phyloP scores from a whole-genome alignment of 2,797 vertebrate species.

The Adelosebastes latens region DNA sequence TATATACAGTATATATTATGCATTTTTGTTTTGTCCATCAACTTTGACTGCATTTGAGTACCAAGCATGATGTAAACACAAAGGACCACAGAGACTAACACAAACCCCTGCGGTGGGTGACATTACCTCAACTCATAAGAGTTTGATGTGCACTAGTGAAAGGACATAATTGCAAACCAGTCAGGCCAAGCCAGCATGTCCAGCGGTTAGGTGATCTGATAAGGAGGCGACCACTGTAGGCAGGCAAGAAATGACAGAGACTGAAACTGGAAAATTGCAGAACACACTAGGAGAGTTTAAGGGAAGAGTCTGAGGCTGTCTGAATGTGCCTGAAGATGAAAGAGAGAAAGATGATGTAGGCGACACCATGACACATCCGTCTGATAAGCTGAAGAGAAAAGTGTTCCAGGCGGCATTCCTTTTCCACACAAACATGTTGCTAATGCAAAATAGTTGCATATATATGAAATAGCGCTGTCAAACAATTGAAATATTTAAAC shows the following conservation, averaged over 20 bases:
- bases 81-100: no score
- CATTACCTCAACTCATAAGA: background rate
- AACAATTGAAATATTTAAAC: no score
- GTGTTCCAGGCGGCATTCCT: background rate
- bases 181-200: background rate
- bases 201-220: background rate
- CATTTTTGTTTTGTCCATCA: no score
- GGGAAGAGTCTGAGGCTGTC: background rate
- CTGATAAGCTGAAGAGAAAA: background rate
- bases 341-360: background rate
- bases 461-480: no score
- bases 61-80: no score
- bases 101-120: no score
- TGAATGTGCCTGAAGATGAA: slow-evolving; percentile 1
- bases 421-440: background rate
- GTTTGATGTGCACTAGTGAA: background rate
- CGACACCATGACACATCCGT: background rate
- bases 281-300: background rate
- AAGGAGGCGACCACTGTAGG: background rate
- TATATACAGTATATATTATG: no score
- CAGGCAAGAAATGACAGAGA: background rate
- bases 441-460: background rate
- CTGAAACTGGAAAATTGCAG: background rate
- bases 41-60: no score
- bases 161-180: background rate